Percentiles rank a stretch among this genome's conserved stretches.
These are phyloP conservation scores for Noctua janthina DNA, from an alignment of 2,888 invertebrate genomes.

Conservation along the genomic window DNA sequence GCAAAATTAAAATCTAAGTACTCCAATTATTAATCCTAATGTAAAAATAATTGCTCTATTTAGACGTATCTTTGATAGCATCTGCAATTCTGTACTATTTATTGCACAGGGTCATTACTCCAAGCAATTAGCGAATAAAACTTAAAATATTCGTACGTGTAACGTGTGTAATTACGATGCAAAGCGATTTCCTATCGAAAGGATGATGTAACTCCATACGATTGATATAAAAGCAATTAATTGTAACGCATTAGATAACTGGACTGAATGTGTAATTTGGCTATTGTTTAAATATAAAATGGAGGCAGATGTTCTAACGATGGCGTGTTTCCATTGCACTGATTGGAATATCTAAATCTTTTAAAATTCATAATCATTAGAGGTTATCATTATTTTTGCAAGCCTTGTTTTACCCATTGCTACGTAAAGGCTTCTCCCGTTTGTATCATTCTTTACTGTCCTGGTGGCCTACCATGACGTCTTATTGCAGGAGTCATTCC, in stretches of 20 bases:
- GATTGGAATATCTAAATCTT: background rate
- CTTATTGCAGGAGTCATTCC: too few species aligned
- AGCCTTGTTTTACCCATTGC: background rate
- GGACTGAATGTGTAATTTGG: conserved; percentile 70
- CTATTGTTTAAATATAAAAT: conserved; percentile 70
- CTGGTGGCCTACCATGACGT: background rate
- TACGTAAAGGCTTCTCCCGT: background rate
- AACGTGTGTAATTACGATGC: conserved; percentile 50
- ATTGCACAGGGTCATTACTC: conserved; percentile 31
- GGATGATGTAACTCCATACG: conserved; percentile 62
- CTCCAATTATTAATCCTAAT: conserved; percentile 18
- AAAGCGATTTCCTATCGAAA: conserved; percentile 65
- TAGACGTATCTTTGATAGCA: conserved; percentile 20
- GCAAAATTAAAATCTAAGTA: background rate
- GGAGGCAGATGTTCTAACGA: conserved; percentile 64
- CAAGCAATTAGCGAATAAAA: conserved; percentile 47
- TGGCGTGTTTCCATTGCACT: conserved; percentile 59
- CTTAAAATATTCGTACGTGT: conserved; percentile 37
- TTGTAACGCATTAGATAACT: conserved; percentile 75
- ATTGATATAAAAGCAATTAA: conserved; percentile 76
- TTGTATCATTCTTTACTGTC: background rate
- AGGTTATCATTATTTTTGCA: background rate
- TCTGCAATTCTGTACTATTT: conserved; percentile 35
- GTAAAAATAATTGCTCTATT: conserved; percentile 53
- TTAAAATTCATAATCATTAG: background rate